Evolutionary conservation across 2,888 invertebrate species (phyloP).

Genomic region (Metellina segmentata): DNA sequence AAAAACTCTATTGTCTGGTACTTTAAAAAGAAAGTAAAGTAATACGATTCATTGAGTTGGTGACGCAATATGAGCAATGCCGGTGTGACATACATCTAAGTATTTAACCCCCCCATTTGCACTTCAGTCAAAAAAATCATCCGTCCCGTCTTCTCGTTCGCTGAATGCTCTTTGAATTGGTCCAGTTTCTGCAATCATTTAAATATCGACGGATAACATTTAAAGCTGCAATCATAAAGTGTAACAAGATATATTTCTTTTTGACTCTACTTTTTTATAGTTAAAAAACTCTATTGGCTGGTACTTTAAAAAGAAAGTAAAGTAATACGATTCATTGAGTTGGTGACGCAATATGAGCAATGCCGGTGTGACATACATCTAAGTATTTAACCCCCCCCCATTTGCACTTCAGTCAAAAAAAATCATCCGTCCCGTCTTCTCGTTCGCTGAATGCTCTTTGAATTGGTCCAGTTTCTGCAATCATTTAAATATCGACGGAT

Average conservation of each 20-base stretch:
- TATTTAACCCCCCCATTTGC: background rate
- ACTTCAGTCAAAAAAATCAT: background rate
- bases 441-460: background rate
- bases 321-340: too few species aligned
- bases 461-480: background rate
- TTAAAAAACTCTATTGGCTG: too few species aligned
- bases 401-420: background rate
- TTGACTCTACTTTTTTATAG: too few species aligned
- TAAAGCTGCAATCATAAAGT: constrained; percentile 21
- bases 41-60: too few species aligned
- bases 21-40: too few species aligned
- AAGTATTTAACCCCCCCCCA: background rate
- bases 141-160: background rate
- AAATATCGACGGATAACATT: constrained; percentile 8
- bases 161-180: background rate
- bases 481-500: constrained; percentile 21
- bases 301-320: too few species aligned
- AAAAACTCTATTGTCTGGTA: too few species aligned
- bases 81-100: background rate
- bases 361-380: background rate
- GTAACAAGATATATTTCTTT: too few species aligned
- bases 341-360: too few species aligned
- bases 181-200: constrained; percentile 11
- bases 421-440: background rate
- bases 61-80: background rate